A percentile compares a stretch with the other conserved stretches of the same genome.
Evolutionary conservation across 2,888 invertebrate genomes (phyloP).

Genomic region (Candidula unifasciata): DNA sequence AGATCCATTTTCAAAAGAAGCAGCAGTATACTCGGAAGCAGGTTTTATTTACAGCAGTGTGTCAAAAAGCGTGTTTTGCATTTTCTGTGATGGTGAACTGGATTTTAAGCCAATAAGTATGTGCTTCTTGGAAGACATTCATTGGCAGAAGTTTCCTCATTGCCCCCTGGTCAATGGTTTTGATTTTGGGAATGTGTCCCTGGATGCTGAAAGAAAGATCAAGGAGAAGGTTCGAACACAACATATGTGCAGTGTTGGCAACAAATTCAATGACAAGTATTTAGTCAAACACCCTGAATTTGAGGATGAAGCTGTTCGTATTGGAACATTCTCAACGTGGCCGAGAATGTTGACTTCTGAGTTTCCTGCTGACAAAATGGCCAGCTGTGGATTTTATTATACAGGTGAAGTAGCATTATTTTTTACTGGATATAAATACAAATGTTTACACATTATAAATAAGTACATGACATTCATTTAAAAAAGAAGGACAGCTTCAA

Average conservation of each 20-base stretch:
- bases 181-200: constrained; percentile 54
- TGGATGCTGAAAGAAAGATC: constrained; percentile 38
- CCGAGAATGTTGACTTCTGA: constrained; percentile 46
- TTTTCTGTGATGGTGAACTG: constrained; percentile 46
- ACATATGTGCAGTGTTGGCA: constrained; percentile 8
- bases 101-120: constrained; percentile 33
- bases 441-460: too few relatives aligned
- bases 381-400: constrained; percentile 50
- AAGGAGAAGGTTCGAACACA: constrained; percentile 40
- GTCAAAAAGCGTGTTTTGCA: constrained; percentile 46
- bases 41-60: constrained; percentile 47
- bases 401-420: constrained; percentile 39
- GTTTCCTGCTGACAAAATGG: constrained; percentile 46
- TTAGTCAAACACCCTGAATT: constrained; percentile 49
- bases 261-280: constrained; percentile 24
- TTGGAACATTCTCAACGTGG: constrained; percentile 52
- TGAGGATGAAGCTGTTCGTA: constrained; percentile 47
- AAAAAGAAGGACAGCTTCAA: neutral
- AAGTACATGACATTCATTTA: neutral
- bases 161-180: constrained; percentile 50
- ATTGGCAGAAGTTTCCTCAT: constrained; percentile 29
- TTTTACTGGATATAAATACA: neutral
- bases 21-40: constrained; percentile 46
- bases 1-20: constrained; percentile 26
- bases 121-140: constrained; percentile 28